A percentile compares a stretch with the other conserved stretches of the same genome.
phyloP scores from a whole-genome alignment of 2,888 invertebrate species.

The Chloroclysta siterata region DNA sequence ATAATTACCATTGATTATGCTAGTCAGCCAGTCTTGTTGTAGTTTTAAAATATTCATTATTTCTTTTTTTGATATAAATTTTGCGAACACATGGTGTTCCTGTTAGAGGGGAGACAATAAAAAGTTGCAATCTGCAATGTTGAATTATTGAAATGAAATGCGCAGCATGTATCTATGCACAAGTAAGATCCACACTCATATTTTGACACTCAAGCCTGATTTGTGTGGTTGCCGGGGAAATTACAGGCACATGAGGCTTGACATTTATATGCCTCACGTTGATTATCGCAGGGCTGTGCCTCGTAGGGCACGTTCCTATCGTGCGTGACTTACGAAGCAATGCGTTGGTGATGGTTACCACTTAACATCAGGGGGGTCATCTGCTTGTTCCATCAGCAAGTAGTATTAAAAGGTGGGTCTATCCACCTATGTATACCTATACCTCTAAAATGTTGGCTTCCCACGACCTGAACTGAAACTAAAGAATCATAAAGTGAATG shows the following conservation, averaged over 20 bases:
- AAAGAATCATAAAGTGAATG: not conserved
- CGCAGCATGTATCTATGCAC: slow-evolving; percentile 2
- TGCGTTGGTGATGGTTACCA: no score
- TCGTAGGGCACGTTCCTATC: no score
- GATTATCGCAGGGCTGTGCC: no score
- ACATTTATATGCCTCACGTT: no score
- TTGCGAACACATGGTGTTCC: slow-evolving; percentile 39
- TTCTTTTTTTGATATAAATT: slow-evolving; percentile 33
- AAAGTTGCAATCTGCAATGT: slow-evolving; percentile 42
- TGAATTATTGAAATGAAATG: slow-evolving; percentile 11
- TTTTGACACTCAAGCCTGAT: not conserved
- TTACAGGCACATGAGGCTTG: no score
- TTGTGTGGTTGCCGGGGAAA: no score
- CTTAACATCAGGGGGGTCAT: no score
- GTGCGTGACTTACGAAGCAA: no score
- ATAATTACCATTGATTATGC: slow-evolving; percentile 39
- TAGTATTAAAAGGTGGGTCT: no score
- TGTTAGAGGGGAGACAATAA: slow-evolving; percentile 60
- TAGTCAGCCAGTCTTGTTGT: slow-evolving; percentile 34
- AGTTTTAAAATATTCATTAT: slow-evolving; percentile 28
- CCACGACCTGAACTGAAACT: not conserved
- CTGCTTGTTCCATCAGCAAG: no score
- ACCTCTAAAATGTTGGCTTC: not conserved
- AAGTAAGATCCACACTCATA: not conserved
- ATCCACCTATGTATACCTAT: no score